Evolutionary conservation across 1,140 invertebrate genomes (phyloP), one percentile per base, ranked within the genome.

Genomic region (Hypsibius dujardini): DNA sequence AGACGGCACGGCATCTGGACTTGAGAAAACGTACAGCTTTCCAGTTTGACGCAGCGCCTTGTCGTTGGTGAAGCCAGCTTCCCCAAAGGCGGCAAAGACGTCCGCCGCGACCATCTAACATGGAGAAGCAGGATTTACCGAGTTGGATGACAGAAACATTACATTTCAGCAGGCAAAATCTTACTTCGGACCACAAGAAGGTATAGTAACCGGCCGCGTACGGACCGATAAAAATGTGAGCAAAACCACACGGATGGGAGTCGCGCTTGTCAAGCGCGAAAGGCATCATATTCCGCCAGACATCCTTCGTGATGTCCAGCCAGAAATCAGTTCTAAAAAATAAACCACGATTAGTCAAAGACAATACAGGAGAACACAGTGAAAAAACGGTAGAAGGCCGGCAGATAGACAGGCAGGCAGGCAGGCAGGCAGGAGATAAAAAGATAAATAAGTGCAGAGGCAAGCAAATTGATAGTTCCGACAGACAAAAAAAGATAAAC

Each of bases 81-180:
- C 89, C 72, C 86, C 80, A 78, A 95, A 94, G 56, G 88, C 87
- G 78, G 85, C 87, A 76, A 88, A 92, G 15, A 88, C 83, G 80
- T 96, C 92, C 1, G 91, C 90, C 1, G 91, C 91, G 47, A 94
- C 83, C 84, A 96, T 87, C 80, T 85, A 83, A 1, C 89, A 87
- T 1, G 69, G 71, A 7, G 7, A 70, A 47, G 46, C 47, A 7
- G n/a, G 7, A 56, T 12, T n/a, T 12, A 56, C 7, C 7, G 7
- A 56, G n/a, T 56, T 7, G 7, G n/a, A 47, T 56, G 14, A 75
- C 15, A 14, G 71, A 59, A 46, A 74, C 70, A 40, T 14, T 40
- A 50, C n/a, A 74, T 59, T 60, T 71, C 1, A 40, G 45, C 70
- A n/a, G 46, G n/a, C 1, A 60, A 56, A 28, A 50, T 71, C 73